These are phyloP conservation scores for Microtus oregoni DNA, from an alignment of 2,113 vertebrate genomes.

Conservation along the genomic window DNA sequence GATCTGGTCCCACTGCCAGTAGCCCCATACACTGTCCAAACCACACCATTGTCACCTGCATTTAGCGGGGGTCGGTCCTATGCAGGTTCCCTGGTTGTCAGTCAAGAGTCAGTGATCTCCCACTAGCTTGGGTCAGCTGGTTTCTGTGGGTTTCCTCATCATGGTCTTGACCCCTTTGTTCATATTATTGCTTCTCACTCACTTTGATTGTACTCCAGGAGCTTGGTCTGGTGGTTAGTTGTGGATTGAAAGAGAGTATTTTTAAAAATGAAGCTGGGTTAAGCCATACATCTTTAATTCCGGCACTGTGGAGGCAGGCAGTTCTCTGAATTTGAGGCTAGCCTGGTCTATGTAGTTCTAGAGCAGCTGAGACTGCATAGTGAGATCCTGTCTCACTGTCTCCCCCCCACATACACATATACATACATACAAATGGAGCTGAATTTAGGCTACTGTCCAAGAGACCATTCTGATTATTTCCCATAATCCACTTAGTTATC, in stretches of 20 bases:
- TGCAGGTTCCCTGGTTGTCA: too few relatives aligned
- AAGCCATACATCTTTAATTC: neutral
- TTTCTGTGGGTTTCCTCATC: too few relatives aligned
- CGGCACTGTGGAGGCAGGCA: neutral
- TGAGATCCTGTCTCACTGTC: neutral
- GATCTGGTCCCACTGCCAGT: too few relatives aligned
- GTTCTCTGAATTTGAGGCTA: neutral
- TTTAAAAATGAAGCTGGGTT: neutral
- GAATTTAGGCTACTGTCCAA: neutral
- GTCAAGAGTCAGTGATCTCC: too few relatives aligned
- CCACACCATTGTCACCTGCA: too few relatives aligned
- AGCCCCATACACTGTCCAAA: too few relatives aligned
- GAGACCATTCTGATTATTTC: constrained; percentile 7
- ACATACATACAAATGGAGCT: neutral
- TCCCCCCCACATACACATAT: fast-evolving
- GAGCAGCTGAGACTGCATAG: neutral
- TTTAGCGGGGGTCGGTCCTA: too few relatives aligned
- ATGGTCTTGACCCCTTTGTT: too few relatives aligned
- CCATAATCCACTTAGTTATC: neutral
- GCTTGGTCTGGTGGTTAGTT: too few relatives aligned
- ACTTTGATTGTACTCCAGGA: too few relatives aligned
- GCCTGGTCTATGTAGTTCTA: neutral
- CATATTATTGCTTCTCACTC: too few relatives aligned
- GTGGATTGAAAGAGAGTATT: neutral
- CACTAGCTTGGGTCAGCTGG: too few relatives aligned